These are phyloP conservation scores for Nycticebus coucang DNA, from an alignment of 2,113 vertebrate species.

Conservation along the genomic window DNA sequence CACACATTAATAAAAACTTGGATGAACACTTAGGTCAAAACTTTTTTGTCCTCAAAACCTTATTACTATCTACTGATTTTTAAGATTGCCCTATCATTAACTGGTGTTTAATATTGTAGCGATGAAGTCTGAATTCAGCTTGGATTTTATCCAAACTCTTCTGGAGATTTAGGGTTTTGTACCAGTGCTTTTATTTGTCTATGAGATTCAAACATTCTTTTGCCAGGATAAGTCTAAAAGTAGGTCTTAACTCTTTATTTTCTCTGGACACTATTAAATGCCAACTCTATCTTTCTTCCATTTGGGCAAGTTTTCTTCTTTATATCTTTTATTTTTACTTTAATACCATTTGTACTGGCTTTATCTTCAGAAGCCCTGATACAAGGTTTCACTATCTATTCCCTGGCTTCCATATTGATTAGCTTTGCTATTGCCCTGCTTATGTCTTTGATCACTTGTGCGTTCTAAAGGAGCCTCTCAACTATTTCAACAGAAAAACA, in stretches of 20 bases:
- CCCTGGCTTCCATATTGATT: not conserved
- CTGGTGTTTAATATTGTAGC: not conserved
- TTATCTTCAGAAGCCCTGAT: not conserved
- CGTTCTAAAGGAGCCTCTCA: not conserved
- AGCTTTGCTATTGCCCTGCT: not conserved
- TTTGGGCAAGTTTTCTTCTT: slow-evolving; percentile 12
- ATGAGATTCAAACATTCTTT: not conserved
- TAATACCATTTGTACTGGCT: not conserved
- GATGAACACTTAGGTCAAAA: not conserved
- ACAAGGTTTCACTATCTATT: not conserved
- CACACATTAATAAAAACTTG: slow-evolving; percentile 25
- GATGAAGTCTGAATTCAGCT: not conserved
- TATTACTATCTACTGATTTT: not conserved
- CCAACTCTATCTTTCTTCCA: not conserved
- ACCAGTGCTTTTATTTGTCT: slow-evolving; percentile 2
- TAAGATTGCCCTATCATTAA: not conserved
- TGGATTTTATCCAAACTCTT: not conserved
- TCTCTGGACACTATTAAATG: slow-evolving; percentile 32
- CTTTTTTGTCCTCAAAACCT: not conserved
- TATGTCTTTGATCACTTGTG: slow-evolving; percentile 2
- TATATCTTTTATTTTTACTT: slow-evolving; percentile 18
- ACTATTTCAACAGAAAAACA: not conserved
- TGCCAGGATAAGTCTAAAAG: not conserved
- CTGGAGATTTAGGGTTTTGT: not conserved
- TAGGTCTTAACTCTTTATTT: slow-evolving; percentile 9